Percentiles rank a stretch among this genome's conserved stretches.
phyloP scores from a whole-genome alignment of 64 coral and sea anemone genomes.

The Hydrozoanthus tunicans region DNA sequence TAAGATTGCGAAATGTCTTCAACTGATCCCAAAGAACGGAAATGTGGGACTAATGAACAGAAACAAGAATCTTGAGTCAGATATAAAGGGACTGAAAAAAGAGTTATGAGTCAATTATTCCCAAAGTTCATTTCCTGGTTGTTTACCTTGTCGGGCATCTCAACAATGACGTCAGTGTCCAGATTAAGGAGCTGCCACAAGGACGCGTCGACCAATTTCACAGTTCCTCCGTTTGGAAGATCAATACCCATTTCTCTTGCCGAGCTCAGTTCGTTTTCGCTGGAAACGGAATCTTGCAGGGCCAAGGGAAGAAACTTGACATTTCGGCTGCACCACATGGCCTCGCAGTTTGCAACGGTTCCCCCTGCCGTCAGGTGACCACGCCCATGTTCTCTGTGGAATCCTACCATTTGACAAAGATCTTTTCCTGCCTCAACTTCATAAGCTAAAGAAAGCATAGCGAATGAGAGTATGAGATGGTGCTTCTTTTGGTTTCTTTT shows the following conservation, averaged over 20 bases:
- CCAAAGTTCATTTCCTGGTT: background rate
- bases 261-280: background rate
- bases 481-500: too few species aligned
- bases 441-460: constrained; percentile 17
- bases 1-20: too few species aligned
- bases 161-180: constrained; percentile 62
- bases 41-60: too few species aligned
- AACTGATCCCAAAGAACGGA: too few species aligned
- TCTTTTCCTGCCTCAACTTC: constrained; percentile 66
- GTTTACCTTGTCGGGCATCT: constrained; percentile 54
- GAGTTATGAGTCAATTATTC: too few species aligned
- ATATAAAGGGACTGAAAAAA: too few species aligned
- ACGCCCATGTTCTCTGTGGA: constrained; percentile 15
- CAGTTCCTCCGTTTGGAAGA: constrained; percentile 42
- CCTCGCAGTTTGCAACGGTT: constrained; percentile 68
- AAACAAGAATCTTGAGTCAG: too few species aligned
- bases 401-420: constrained; percentile 62
- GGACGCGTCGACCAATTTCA: background rate
- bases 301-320: constrained; percentile 64
- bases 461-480: too few species aligned
- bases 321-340: constrained; percentile 63
- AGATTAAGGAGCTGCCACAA: constrained; percentile 60
- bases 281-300: constrained; percentile 44
- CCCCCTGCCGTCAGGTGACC: constrained; percentile 66
- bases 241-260: background rate